Evolutionary conservation across 2,113 vertebrate species (phyloP).

Genomic region (Apaloderma vittatum): DNA sequence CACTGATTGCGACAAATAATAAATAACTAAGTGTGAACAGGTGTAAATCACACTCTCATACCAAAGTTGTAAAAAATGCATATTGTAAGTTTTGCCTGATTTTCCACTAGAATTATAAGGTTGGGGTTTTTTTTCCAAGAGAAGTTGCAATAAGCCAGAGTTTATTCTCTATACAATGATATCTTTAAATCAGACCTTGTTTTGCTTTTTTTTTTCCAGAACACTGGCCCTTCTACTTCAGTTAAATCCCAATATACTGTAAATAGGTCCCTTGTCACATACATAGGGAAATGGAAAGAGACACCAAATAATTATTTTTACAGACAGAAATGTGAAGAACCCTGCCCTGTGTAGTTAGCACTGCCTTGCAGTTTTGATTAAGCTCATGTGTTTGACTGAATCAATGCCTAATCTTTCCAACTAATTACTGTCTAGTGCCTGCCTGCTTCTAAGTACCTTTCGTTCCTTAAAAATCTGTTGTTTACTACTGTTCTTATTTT

Average conservation of each 20-base stretch:
- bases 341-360: neutral
- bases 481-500: neutral
- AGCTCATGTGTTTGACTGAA: constrained; percentile 6
- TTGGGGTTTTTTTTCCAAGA: neutral
- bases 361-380: constrained; percentile 5
- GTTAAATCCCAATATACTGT: neutral
- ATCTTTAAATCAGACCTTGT: neutral
- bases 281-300: neutral
- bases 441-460: neutral
- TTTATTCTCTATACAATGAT: neutral
- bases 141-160: neutral
- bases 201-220: neutral
- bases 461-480: constrained; percentile 16
- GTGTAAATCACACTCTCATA: neutral
- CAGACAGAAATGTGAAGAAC: neutral
- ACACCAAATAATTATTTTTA: neutral
- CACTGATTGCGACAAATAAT: neutral
- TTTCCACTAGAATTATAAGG: neutral
- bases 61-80: neutral
- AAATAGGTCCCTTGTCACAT: neutral
- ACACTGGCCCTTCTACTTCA: neutral
- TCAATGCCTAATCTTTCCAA: constrained; percentile 1
- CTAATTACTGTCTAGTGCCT: neutral
- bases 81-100: neutral
- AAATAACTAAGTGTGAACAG: neutral